Evolutionary conservation across 2,113 vertebrate species (phyloP).

Genomic region (Anarhynchus alexandrinus): DNA sequence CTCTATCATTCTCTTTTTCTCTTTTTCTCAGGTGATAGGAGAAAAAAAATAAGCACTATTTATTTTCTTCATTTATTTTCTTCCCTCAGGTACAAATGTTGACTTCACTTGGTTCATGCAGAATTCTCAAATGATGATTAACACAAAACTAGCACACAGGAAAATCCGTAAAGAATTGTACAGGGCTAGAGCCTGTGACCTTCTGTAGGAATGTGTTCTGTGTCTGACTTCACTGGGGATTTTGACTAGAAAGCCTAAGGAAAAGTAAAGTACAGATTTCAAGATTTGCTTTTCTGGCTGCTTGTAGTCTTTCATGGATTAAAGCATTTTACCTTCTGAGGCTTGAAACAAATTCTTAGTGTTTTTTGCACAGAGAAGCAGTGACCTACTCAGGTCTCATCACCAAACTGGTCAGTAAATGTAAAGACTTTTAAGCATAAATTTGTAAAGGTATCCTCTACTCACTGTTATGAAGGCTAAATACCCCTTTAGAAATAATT

Average conservation of each 20-base stretch:
- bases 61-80: neutral
- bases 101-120: neutral
- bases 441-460: neutral
- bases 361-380: neutral
- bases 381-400: neutral
- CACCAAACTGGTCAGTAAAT: neutral
- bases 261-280: neutral
- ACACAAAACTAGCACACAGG: neutral
- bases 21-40: neutral
- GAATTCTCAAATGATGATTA: neutral
- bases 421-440: neutral
- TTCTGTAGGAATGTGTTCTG: neutral
- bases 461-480: neutral
- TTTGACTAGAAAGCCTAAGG: neutral
- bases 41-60: neutral
- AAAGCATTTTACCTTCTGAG: neutral
- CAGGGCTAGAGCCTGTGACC: neutral
- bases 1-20: neutral
- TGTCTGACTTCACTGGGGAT: neutral
- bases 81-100: neutral
- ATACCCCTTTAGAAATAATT: neutral
- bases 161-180: neutral
- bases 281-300: neutral
- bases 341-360: neutral
- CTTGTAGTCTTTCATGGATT: neutral